Conservation (phyloP, 2,797 vertebrate species). For the Oreonectes daqikongensis region DNA sequence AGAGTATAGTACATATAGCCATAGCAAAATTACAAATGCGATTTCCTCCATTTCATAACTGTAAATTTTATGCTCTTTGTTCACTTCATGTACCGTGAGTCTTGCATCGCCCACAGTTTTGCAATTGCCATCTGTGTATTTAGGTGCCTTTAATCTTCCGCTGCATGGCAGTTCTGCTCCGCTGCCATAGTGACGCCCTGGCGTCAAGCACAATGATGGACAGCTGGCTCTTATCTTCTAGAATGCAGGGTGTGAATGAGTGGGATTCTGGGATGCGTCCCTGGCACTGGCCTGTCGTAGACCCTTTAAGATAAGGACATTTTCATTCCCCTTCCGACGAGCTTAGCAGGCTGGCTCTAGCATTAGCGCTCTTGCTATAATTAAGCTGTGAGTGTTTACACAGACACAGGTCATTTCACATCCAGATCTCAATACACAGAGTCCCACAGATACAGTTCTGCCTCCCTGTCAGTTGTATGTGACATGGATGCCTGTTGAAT, state of each 20-base stretch:
- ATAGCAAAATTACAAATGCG: not conserved
- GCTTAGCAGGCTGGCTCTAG: slow-evolving; percentile 21
- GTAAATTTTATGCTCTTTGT: not conserved
- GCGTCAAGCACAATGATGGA: slow-evolving; percentile 31
- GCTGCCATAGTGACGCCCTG: slow-evolving; percentile 53
- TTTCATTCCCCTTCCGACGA: not conserved
- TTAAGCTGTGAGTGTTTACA: slow-evolving; percentile 47
- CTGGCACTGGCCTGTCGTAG: slow-evolving; percentile 20
- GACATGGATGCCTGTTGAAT: slow-evolving; percentile 6
- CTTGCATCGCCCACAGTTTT: not conserved
- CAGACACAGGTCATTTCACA: slow-evolving; percentile 52
- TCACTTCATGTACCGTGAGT: not conserved
- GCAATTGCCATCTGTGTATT: slow-evolving; percentile 11
- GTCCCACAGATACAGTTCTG: not conserved
- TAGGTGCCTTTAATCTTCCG: slow-evolving; percentile 34
- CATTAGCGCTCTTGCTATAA: slow-evolving; percentile 49
- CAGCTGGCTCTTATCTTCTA: slow-evolving; percentile 52
- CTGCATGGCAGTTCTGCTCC: slow-evolving; percentile 36
- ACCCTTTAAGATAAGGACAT: slow-evolving; percentile 24
- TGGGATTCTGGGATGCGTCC: slow-evolving; percentile 38
- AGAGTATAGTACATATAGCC: not conserved
- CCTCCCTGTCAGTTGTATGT: not conserved
- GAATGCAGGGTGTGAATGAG: slow-evolving; percentile 49
- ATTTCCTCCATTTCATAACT: not conserved
- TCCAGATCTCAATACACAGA: slow-evolving; percentile 40